Evolutionary conservation across 2,113 vertebrate genomes (phyloP), one percentile per base, ranked within the genome.

Genomic region (Plotosus lineatus): DNA sequence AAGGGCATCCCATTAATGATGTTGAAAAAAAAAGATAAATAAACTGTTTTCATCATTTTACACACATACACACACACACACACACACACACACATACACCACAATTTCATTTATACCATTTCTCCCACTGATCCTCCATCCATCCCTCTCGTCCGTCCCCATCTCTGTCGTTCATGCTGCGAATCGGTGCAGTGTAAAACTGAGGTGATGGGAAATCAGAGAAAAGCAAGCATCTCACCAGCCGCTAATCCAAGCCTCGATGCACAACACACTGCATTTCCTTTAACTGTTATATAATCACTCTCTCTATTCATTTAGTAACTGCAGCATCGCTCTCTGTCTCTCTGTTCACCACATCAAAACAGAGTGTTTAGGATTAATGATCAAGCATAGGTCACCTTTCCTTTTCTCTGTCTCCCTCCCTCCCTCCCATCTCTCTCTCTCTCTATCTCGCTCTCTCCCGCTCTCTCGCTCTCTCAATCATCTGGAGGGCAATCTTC

Each of bases 111-210:
- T 36, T 95, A 89, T 98, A 99, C 97, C 97, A 99, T 97, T 94
- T 96, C 92, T 98, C 97, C 97, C 97, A 99, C 92, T 95, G 97
- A 87, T 99, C 97, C 92, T 98, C 97, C 94, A 98, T 92, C 97
- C 97, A 98, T 89, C 94, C 96, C 90, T 98, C 96, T 92, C 92
- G 90, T 92, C 95, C 90, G 86, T 93, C 95, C 90, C 96, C 94
- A 1, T 40, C 42, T 89, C 94, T 95, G 0, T 97, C 95, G 84
- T 97, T 96, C 97, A 97, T 98, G 90, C 92, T 93, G 92, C 89
- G 90, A 88, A 94, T 92, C 91, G 94, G 89, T 86, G 91, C 95
- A 95, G 83, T 82, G 55, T 71, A 84, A 76, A 78, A 83, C 75
- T 79, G 86, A 87, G 76, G 75, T 81, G 80, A 85, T 77, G 81